phyloP scores from a whole-genome alignment of 1,140 invertebrate species.

The Bombus sibiricus region DNA sequence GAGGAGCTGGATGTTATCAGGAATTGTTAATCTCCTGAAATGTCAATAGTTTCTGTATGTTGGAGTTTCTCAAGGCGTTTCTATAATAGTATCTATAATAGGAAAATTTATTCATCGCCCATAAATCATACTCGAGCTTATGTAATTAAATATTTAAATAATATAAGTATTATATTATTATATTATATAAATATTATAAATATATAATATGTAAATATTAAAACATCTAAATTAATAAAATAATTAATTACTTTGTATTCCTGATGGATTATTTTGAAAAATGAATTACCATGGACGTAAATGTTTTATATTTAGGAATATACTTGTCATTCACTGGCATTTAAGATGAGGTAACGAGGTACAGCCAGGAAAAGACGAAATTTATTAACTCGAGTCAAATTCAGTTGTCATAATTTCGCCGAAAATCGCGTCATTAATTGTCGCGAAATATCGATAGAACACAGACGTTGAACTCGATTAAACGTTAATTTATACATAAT shows the following conservation, averaged over 20 bases:
- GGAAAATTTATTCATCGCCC: background rate
- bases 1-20: background rate
- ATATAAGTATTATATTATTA: no score
- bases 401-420: background rate
- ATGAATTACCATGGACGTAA: background rate
- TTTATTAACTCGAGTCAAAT: background rate
- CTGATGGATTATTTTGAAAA: background rate
- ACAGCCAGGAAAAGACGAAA: background rate
- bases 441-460: background rate
- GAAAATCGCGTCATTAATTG: background rate
- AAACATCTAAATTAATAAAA: background rate
- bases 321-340: background rate
- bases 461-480: background rate
- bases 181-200: no score
- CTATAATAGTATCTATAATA: constrained; percentile 24
- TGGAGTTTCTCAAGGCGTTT: no score
- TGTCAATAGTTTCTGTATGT: constrained; percentile 41
- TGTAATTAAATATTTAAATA: background rate
- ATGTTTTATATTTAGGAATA: background rate
- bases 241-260: background rate
- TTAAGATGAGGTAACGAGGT: background rate
- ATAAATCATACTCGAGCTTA: background rate
- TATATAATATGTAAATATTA: no score
- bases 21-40: constrained; percentile 51
- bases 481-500: background rate